Evolutionary conservation across 2,113 vertebrate species (phyloP).

Genomic region (Loxodonta africana): DNA sequence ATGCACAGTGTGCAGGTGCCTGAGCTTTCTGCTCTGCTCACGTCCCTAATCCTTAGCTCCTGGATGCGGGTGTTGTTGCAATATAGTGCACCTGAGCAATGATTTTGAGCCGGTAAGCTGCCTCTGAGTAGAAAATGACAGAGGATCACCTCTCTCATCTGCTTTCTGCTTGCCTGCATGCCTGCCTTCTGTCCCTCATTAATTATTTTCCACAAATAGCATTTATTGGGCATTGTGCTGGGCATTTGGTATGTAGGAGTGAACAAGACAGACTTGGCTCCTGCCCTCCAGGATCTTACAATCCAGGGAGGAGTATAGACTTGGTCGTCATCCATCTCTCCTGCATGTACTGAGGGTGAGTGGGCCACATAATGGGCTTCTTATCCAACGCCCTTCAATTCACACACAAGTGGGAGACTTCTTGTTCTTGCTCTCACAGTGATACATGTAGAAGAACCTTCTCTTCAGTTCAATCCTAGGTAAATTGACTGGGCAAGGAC

Average conservation of each 20-base stretch:
- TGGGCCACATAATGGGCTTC: neutral
- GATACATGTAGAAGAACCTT: neutral
- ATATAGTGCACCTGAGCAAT: constrained; percentile 57
- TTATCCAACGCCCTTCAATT: neutral
- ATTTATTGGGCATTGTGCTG: neutral
- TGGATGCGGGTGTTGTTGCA: constrained; percentile 50
- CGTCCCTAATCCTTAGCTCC: constrained; percentile 54
- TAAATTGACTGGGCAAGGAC: neutral
- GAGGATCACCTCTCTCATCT: neutral
- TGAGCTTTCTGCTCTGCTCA: constrained; percentile 16
- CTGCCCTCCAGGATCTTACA: constrained; percentile 28
- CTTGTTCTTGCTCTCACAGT: neutral
- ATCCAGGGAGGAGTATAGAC: neutral
- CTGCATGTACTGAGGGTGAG: neutral
- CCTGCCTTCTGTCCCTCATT: neutral
- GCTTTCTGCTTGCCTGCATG: neutral
- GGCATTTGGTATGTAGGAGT: neutral
- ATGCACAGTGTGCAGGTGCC: neutral
- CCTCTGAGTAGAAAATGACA: constrained; percentile 31
- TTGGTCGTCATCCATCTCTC: neutral
- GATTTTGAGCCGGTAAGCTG: constrained; percentile 25
- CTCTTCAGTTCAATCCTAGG: neutral
- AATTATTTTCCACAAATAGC: constrained; percentile 15
- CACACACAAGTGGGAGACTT: neutral
- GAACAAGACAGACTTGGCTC: neutral